Evolutionary conservation across 2,888 invertebrate species (phyloP), one percentile per base, ranked within the genome.

Genomic region (Neoitamus cyanurus): DNA sequence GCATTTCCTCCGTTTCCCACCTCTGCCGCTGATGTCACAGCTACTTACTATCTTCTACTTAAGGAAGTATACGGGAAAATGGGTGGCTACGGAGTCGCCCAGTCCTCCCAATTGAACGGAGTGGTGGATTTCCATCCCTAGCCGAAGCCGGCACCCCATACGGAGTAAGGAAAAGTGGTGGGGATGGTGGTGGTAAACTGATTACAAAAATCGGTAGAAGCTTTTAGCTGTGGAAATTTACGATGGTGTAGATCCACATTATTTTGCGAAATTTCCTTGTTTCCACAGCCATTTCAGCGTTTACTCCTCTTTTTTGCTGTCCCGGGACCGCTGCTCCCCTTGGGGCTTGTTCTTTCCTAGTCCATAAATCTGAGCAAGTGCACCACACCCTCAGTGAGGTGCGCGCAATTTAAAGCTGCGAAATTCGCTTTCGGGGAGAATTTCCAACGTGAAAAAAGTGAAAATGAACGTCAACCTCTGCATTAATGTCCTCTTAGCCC

Each of bases 151-250:
- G 13, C n/a, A 5, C n/a, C n/a, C 1, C 15, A 30, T 31, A 72
- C 9, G n/a, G 28, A 30, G n/a, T 42, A 4, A 31, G n/a, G 31
- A 31, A 31, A 25, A 2, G 58, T 25, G 37, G n/a, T 37, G 73
- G 37, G 20, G n/a, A 3, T 20, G 20, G 20, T 20, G 58, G 73
- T 31, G 34, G 73, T 73, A 73, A 73, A 73, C 73, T 73, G 73
- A 73, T 73, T 73, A 73, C 34, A 73, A 73, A 73, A 73, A 73
- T 20, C 36, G 36, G 34, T 75, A 25, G 42, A 75, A 75, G 75
- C 37, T 75, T 75, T 75, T 75, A 75, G 28, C 42, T 25, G 28
- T 37, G 37, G 36, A 75, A 75, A 75, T 75, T 75, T 75, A 73
- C 75, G 75, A 25, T 75, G 75, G 37, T 42, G 25, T 75, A 75